These are phyloP conservation scores for Podocnemis expansa DNA, from an alignment of 2,113 vertebrate species.

Conservation along the genomic window DNA sequence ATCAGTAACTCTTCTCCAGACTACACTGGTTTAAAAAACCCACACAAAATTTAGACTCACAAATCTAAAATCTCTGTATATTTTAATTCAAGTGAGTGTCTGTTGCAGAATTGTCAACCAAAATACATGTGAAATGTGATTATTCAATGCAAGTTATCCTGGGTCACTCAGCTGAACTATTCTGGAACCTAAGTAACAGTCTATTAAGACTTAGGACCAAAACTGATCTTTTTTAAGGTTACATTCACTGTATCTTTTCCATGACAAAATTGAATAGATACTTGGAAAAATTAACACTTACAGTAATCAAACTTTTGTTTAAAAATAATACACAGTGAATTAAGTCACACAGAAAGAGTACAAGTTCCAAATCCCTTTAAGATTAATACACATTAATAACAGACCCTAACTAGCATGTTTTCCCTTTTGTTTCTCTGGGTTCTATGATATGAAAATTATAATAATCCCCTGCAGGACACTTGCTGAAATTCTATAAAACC, in stretches of 20 bases:
- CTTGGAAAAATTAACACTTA: background rate
- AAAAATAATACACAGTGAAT: background rate
- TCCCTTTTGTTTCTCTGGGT: background rate
- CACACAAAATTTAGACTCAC: background rate
- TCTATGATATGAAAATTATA: background rate
- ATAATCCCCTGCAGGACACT: background rate
- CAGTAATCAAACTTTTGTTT: background rate
- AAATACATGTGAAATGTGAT: background rate
- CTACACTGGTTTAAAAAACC: background rate
- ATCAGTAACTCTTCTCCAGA: rapidly evolving
- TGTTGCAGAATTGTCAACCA: background rate
- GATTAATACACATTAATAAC: background rate
- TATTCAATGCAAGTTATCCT: background rate
- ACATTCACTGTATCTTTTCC: background rate
- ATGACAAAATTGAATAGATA: background rate
- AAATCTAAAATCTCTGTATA: background rate
- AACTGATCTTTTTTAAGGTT: background rate
- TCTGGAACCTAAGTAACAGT: background rate
- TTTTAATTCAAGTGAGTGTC: background rate
- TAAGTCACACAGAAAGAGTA: background rate
- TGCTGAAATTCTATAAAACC: background rate
- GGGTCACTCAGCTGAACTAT: background rate
- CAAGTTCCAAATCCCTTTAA: background rate
- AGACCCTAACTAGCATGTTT: background rate
- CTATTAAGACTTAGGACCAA: background rate